These are phyloP conservation scores for Neolamprologus modestus DNA, from an alignment of 2,113 vertebrate species.

Conservation along the genomic window DNA sequence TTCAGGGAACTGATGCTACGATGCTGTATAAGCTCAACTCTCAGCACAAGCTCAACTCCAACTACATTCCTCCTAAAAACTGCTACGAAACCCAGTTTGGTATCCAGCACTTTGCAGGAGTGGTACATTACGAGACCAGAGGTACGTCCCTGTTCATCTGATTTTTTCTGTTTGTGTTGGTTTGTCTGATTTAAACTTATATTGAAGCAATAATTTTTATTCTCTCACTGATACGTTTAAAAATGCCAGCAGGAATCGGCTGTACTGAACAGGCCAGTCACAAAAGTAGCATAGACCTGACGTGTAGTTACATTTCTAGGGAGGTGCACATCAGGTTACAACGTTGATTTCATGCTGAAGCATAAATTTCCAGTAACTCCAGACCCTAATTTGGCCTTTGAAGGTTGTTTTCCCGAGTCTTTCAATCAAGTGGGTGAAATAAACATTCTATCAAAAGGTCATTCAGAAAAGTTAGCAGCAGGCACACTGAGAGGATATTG, in stretches of 20 bases:
- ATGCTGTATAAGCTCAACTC: slow-evolving; percentile 96
- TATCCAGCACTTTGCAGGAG: slow-evolving; percentile 94
- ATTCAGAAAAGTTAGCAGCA: not conserved
- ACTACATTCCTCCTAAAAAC: slow-evolving; percentile 93
- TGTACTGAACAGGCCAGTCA: not conserved
- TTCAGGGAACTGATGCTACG: slow-evolving; percentile 89
- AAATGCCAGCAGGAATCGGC: fast-evolving
- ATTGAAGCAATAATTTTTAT: not conserved
- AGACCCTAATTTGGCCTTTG: not conserved
- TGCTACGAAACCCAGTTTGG: slow-evolving; percentile 92
- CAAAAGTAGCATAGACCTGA: not conserved
- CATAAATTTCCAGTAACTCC: not conserved
- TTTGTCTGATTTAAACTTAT: not conserved
- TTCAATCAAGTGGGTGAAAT: not conserved
- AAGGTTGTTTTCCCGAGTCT: not conserved
- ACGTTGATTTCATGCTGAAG: not conserved
- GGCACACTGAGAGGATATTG: not conserved
- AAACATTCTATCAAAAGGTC: not conserved
- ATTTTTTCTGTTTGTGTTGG: not conserved
- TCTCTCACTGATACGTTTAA: not conserved
- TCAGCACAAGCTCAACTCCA: slow-evolving; percentile 91
- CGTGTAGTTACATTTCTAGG: fast-evolving
- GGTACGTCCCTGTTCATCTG: slow-evolving; percentile 44
- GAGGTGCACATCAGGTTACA: not conserved
- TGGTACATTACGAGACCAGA: slow-evolving; percentile 93